Evolutionary conservation across 2,888 invertebrate genomes (phyloP).

Genomic region (Oligia latruncula): DNA sequence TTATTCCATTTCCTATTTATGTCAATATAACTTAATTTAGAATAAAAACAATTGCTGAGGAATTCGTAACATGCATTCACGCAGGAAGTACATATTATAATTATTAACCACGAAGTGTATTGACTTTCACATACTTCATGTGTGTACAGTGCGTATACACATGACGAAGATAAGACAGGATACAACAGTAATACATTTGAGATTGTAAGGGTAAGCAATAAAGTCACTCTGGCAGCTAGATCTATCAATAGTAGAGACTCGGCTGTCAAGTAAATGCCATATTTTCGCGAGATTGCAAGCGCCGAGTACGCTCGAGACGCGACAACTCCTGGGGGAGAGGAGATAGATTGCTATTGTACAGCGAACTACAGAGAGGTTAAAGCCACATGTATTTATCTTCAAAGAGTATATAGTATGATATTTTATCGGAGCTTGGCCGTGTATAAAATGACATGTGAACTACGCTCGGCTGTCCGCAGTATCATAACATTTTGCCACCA

Average conservation of each 20-base stretch:
- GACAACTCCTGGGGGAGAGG: constrained; percentile 77
- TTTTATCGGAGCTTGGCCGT: constrained; percentile 39
- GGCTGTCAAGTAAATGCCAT: constrained; percentile 73
- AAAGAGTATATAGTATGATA: constrained; percentile 55
- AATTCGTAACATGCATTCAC: constrained; percentile 26
- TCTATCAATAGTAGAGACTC: constrained; percentile 63
- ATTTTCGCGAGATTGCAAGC: constrained; percentile 76
- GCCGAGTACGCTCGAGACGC: constrained; percentile 66
- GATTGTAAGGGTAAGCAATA: constrained; percentile 46
- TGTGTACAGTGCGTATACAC: neutral
- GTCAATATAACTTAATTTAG: constrained; percentile 11
- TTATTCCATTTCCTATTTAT: constrained; percentile 37
- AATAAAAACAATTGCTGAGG: constrained; percentile 23
- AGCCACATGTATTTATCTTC: constrained; percentile 72
- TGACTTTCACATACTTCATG: constrained; percentile 34
- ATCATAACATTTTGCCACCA: constrained; percentile 75
- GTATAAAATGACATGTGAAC: constrained; percentile 62
- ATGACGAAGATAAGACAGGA: constrained; percentile 31
- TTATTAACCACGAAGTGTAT: constrained; percentile 36
- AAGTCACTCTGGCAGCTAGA: constrained; percentile 50
- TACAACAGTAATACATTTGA: constrained; percentile 31
- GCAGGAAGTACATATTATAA: constrained; percentile 25
- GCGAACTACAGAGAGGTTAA: constrained; percentile 72
- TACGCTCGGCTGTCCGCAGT: constrained; percentile 61
- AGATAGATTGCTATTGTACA: constrained; percentile 80